Conservation (phyloP, 2,113 vertebrate species). For the Origma solitaria region DNA sequence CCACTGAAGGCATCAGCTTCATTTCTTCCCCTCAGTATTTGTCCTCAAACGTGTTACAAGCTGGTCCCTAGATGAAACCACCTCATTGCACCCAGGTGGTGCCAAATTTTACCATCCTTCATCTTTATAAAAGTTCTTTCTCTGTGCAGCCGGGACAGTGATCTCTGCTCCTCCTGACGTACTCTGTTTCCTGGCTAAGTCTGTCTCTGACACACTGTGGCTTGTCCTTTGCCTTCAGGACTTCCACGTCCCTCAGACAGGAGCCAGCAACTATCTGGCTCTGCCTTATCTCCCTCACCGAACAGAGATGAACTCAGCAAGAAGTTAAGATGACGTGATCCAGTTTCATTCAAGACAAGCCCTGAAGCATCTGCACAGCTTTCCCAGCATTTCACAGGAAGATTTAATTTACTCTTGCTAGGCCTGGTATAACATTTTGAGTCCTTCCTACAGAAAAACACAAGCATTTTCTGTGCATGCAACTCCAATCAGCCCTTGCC, state of each 20-base stretch:
- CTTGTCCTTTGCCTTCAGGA: not conserved
- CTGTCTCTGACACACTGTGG: not conserved
- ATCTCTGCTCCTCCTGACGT: not conserved
- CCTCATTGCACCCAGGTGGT: not conserved
- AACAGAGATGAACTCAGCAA: not conserved
- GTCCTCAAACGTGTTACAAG: not conserved
- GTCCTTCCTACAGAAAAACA: not conserved
- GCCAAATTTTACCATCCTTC: not conserved
- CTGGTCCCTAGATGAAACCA: not conserved
- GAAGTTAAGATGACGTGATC: not conserved
- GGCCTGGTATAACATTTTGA: not conserved
- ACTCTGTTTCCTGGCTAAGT: not conserved
- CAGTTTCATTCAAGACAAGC: not conserved
- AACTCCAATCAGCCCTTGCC: not conserved
- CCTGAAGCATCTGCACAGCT: not conserved
- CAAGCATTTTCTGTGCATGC: not conserved
- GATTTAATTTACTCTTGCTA: not conserved
- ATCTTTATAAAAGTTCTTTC: not conserved
- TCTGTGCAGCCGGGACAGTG: not conserved
- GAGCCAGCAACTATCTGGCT: not conserved
- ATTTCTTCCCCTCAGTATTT: not conserved
- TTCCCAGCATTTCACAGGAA: not conserved
- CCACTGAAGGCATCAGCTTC: accelerated
- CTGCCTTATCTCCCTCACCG: too few species aligned
- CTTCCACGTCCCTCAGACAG: not conserved